A percentile compares a stretch with the other conserved stretches of the same genome.
Conservation (phyloP, 2,113 vertebrate genomes). For the Actinemys pallida region DNA sequence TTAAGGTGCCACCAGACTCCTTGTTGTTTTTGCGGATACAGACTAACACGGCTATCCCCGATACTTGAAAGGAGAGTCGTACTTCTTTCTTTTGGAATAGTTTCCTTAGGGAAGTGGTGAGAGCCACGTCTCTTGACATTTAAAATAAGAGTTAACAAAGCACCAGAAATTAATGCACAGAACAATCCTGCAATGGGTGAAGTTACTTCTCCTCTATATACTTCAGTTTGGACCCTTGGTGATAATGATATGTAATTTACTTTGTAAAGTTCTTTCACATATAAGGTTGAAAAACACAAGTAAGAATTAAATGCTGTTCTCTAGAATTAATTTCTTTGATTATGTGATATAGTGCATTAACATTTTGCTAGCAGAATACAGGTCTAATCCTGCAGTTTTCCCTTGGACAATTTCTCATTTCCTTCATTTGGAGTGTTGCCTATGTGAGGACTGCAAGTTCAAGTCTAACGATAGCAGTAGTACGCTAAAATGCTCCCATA, state of each 20-base stretch:
- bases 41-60: no score
- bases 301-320: not conserved
- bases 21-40: no score
- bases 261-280: not conserved
- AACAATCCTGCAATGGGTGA: no score
- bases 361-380: not conserved
- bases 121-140: no score
- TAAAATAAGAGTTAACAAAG: no score
- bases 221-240: no score
- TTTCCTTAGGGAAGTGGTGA: no score
- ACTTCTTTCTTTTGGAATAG: no score
- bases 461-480: not conserved
- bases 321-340: not conserved
- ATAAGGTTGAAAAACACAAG: not conserved
- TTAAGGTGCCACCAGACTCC: no score
- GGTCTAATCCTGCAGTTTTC: not conserved
- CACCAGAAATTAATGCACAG: no score
- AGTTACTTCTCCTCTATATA: no score
- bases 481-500: not conserved
- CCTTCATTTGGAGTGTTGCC: not conserved
- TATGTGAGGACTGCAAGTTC: not conserved
- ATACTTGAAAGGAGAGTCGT: not conserved
- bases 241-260: no score
- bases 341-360: not conserved
- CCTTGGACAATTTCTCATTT: not conserved